phyloP scores from a whole-genome alignment of 2,113 vertebrate genomes.

The Salvator merianae region DNA sequence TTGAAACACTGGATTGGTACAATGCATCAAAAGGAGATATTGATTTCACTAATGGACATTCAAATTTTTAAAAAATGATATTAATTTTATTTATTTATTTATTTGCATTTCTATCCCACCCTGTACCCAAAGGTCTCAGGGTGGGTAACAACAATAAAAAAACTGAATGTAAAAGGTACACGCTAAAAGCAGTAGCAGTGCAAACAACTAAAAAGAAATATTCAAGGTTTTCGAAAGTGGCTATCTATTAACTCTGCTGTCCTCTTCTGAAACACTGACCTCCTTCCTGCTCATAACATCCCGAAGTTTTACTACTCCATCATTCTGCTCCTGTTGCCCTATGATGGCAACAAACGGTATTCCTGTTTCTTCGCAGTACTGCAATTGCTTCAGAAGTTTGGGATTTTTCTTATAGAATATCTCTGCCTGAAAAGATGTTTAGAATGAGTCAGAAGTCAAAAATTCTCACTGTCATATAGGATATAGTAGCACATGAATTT shows the following conservation, averaged over 20 bases:
- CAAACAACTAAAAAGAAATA: background rate
- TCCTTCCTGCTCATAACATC: constrained; percentile 85
- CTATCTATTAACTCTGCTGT: background rate
- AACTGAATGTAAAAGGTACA: too few relatives aligned
- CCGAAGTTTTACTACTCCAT: constrained; percentile 87
- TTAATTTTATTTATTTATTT: too few relatives aligned
- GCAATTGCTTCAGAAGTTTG: constrained; percentile 91
- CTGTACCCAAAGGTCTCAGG: too few relatives aligned
- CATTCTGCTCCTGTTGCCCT: constrained; percentile 89
- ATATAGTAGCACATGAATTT: background rate
- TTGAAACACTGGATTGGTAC: background rate
- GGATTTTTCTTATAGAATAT: constrained; percentile 92
- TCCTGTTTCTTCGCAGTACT: constrained; percentile 87
- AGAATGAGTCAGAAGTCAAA: background rate
- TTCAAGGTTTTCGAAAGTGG: background rate
- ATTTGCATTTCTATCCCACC: too few relatives aligned
- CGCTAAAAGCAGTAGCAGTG: too few relatives aligned
- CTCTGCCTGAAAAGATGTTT: constrained; percentile 81
- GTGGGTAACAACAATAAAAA: too few relatives aligned
- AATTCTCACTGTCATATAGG: background rate
- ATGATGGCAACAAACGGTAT: constrained; percentile 91
- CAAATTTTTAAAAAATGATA: background rate
- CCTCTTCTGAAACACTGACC: constrained; percentile 69
- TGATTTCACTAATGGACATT: background rate
- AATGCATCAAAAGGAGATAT: background rate